Conservation (phyloP, 2,888 invertebrate genomes). For the Arenicola marina region DNA sequence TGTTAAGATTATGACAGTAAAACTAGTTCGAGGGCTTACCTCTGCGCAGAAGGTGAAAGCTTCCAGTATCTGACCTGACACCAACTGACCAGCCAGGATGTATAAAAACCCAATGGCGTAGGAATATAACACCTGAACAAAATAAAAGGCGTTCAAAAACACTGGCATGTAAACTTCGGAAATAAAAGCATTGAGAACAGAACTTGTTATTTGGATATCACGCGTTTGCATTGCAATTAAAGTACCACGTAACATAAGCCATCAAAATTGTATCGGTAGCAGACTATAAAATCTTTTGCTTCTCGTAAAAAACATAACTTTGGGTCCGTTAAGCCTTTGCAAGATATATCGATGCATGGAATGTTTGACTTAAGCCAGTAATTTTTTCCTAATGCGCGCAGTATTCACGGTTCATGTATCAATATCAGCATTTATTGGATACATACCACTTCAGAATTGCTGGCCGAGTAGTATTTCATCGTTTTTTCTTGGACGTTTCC, state of each 20-base stretch:
- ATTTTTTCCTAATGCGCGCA: background rate
- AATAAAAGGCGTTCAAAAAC: constrained; percentile 1
- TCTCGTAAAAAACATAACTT: too few relatives aligned
- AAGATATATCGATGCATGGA: too few relatives aligned
- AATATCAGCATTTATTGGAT: background rate
- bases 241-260: too few relatives aligned
- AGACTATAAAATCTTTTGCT: too few relatives aligned
- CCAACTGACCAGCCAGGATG: constrained; percentile 73
- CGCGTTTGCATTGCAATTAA: too few relatives aligned
- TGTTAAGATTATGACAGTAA: background rate
- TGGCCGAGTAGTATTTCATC: constrained; percentile 81
- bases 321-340: too few relatives aligned
- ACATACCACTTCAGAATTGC: constrained; percentile 82
- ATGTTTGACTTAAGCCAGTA: too few relatives aligned
- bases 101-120: constrained; percentile 87
- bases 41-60: constrained; percentile 78
- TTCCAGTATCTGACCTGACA: constrained; percentile 74
- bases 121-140: constrained; percentile 70
- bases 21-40: too few relatives aligned
- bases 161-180: background rate
- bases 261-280: too few relatives aligned
- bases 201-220: background rate
- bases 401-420: background rate
- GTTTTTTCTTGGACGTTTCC: constrained; percentile 97
- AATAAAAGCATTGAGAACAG: background rate